Base-by-base conservation (phyloP, 2,113 vertebrate genomes). In the Paramormyrops kingsleyae region DNA sequence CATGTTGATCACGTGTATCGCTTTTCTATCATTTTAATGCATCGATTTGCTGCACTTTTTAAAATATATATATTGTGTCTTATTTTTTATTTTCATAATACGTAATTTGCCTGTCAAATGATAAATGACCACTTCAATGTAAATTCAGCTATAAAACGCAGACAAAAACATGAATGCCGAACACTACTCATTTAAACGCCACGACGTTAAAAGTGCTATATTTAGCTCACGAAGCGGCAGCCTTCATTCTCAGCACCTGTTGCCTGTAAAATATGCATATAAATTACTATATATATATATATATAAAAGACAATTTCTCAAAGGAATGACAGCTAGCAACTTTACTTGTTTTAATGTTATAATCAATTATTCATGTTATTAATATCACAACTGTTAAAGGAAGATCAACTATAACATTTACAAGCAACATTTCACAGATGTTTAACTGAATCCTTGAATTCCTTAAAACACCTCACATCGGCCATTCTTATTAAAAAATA, bases 201-300 rank as follows among this genome's bases (percentile, higher is more conserved):
- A 70, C 62, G 31, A 42, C 74, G 31, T 27, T 66, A 52, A 62
- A 88, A 10, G 56, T 42, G 19, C 66, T 4, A 80, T 80, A 90
- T 90, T 90, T 88, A 88, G 86, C 85, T 90, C 85, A 52, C n/a
- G 77, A 83, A 88, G 59, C 31, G 87, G 19, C 62, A 21, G 46
- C 86, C 62, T 66, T 90, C 59, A 50, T 39, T 83, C 31, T 80
- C 89, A 80, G 49, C 85, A 90, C 89, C 89, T 90, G 89, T 90
- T 90, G 89, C 89, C 89, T 83, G 85, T 56, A 90, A 90, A 90
- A 88, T 87, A 83, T 19, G 86, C 77, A 87, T 35, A 88, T 17
- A 87, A 87, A 90, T 50, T 49, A 13, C 17, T 49, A 47, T 35
- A 31, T 87, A 44, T 44, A 52, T 44, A 49, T 39, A 31, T 87